A percentile compares a stretch with the other conserved stretches of the same genome.
Evolutionary conservation across 2,797 vertebrate species (phyloP).

Genomic region (Pangasius larnaudii): DNA sequence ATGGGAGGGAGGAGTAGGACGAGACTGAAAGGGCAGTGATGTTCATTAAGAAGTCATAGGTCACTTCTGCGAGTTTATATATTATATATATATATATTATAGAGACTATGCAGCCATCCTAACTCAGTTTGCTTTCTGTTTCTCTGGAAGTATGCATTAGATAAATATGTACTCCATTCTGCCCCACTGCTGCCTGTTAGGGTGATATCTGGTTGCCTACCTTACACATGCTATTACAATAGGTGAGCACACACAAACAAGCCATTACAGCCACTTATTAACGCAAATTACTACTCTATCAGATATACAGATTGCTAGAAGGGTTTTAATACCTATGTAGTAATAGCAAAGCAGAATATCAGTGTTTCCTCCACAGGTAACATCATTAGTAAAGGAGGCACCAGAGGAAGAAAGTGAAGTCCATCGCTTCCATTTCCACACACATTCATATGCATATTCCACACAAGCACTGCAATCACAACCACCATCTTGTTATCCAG

Average conservation of each 20-base stretch:
- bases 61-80: constrained; percentile 4
- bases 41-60: constrained; percentile 40
- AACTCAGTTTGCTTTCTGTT: background rate
- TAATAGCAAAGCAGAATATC: background rate
- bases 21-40: constrained; percentile 33
- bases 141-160: constrained; percentile 8
- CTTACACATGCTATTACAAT: background rate
- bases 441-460: background rate
- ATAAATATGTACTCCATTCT: constrained; percentile 14
- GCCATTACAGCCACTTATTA: background rate
- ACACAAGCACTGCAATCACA: background rate
- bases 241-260: background rate
- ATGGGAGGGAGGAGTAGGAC: background rate
- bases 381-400: background rate
- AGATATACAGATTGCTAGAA: background rate
- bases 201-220: background rate
- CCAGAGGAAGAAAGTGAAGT: background rate
- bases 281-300: background rate
- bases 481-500: background rate
- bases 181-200: constrained; percentile 61
- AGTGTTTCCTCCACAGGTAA: background rate
- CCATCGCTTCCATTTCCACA: background rate
- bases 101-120: background rate
- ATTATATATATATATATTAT: background rate
- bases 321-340: background rate